Base-by-base conservation (phyloP, 53 echinoderm and acorn worm species). In the Actinopyga echinites region DNA sequence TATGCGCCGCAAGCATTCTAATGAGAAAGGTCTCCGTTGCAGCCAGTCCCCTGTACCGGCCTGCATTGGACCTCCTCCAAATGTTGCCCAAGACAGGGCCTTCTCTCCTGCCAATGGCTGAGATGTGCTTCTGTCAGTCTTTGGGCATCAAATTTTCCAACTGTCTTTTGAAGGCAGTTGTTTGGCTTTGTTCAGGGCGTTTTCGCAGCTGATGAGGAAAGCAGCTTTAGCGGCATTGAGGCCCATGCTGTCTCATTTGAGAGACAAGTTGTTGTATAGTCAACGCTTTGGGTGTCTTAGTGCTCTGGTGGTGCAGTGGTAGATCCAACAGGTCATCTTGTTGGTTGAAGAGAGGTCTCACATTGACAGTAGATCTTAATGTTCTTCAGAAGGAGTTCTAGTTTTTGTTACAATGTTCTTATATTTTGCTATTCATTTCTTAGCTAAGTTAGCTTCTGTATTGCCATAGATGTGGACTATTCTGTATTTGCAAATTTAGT, bases 1-100 rank as follows among this genome's bases (percentile, higher is more conserved):
- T 80, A 92, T 90, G 79, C 92, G 86, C 33, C 87, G 92, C 8
- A 99, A 94, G 85, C 99, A 99, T 61, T 61, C 81, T 38, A 59
- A 62, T 62, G 81, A 80, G 77, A 49, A 49, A 21, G 57, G 31
- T 54, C 56, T 55, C 56, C 32, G 26, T 5, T 54, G 56, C 56
- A 52, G 31, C 32, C 77, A 77, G 77, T 77, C 77, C 11, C 77
- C 77, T 21, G 56, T 77, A 53, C 77, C 77, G 49, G 42, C 22
- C 38, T 49, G 49, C 49, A 55, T 54, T n/a, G 77, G 77, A 17
- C 5, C 49, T 15, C 28, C 53, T 26, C 77, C 77, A 26, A 77
- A 54, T 17, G 54, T 77, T 31, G 77, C 49, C 21, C 77, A 53
- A 55, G 77, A 77, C 25, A 53, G 77, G 77, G 77, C 77, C 77